A percentile compares a stretch with the other conserved stretches of the same genome.
Evolutionary conservation across 1,140 invertebrate genomes (phyloP).

Genomic region (Antheraea pernyi): DNA sequence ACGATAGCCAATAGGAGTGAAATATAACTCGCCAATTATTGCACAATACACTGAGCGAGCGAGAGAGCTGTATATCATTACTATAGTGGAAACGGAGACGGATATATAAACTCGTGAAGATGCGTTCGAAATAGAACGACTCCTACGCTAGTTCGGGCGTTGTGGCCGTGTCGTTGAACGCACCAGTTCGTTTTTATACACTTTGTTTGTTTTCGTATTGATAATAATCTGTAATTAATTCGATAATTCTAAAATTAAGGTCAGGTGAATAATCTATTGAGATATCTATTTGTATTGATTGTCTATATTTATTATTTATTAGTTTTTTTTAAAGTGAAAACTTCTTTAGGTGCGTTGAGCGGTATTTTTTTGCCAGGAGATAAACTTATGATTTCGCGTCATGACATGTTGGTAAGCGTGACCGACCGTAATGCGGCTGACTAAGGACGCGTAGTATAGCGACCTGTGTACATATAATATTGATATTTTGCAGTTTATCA

Average conservation of each 20-base stretch:
- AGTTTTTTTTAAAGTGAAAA: no score
- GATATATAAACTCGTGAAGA: slow-evolving; percentile 37
- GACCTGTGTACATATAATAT: no score
- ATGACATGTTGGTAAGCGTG: no score
- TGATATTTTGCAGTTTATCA: no score
- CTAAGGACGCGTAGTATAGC: no score
- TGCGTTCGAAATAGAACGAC: slow-evolving; percentile 58
- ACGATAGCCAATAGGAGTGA: slow-evolving; percentile 34
- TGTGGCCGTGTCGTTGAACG: slow-evolving; percentile 64
- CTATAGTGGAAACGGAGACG: slow-evolving; percentile 33
- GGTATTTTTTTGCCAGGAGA: no score
- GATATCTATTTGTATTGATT: background rate
- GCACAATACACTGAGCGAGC: slow-evolving; percentile 47
- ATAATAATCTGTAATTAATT: background rate
- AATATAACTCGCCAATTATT: slow-evolving; percentile 67
- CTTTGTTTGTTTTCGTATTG: slow-evolving; percentile 36
- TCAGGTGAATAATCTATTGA: background rate
- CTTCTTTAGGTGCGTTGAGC: no score
- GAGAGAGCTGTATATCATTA: slow-evolving; percentile 32
- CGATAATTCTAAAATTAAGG: background rate
- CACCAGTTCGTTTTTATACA: slow-evolving; percentile 40
- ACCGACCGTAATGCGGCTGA: no score
- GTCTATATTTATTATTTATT: background rate
- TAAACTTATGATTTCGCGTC: no score
- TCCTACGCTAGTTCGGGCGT: slow-evolving; percentile 54